These are phyloP conservation scores for Philonicus albiceps DNA, from an alignment of 2,888 invertebrate genomes.

Conservation along the genomic window DNA sequence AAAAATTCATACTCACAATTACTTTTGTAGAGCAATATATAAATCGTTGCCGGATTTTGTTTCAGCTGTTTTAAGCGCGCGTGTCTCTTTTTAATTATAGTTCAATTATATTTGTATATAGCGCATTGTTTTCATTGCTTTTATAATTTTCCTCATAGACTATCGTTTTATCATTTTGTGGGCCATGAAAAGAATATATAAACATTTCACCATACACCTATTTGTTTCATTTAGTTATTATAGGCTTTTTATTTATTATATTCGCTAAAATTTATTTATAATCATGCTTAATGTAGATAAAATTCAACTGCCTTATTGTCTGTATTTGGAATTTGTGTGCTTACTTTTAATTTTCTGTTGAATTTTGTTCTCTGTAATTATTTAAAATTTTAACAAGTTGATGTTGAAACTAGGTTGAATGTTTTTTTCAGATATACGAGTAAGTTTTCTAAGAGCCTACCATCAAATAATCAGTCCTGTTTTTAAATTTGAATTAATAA, in stretches of 20 bases:
- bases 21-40: neutral
- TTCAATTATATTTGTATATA: constrained; percentile 33
- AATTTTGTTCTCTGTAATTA: too few species aligned
- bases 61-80: neutral
- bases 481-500: too few species aligned
- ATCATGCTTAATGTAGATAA: too few species aligned
- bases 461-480: too few species aligned
- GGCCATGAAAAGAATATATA: constrained; percentile 1
- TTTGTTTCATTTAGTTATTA: neutral
- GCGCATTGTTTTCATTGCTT: neutral
- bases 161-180: constrained; percentile 28
- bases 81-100: neutral
- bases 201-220: neutral
- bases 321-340: neutral
- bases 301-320: neutral
- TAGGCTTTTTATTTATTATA: neutral
- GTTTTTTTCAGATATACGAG: too few species aligned
- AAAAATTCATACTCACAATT: neutral
- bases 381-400: too few species aligned
- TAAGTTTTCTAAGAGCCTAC: too few species aligned
- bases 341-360: neutral
- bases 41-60: neutral
- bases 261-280: neutral
- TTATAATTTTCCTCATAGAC: neutral
- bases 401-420: too few species aligned